Evolutionary conservation across 2,113 vertebrate species (phyloP), one percentile per base, ranked within the genome.

Genomic region (Urocolius indicus): DNA sequence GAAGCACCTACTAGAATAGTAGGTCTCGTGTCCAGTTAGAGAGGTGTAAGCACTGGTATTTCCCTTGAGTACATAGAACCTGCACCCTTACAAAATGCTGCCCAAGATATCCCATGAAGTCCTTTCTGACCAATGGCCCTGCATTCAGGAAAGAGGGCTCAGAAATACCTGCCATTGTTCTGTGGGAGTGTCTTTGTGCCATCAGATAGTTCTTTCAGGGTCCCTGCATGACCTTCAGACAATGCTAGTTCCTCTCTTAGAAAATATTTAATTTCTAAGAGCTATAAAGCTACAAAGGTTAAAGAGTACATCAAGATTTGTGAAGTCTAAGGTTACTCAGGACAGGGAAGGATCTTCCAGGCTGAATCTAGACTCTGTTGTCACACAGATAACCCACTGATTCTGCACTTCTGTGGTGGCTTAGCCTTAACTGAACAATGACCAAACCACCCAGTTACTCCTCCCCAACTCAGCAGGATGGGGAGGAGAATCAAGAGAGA

Each of bases 81-180:
- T 63, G 15, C 36, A 45, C 24, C 30, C 22, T 62, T 54, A 61
- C 0, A 0, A 69, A 46, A 22, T 13, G 29, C 7, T 63, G 26
- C 34, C 10, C 29, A 75, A 51, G 20, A 55, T 2, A 3, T 8
- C 26, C 15, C 3, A 1, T 18, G 13, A 79, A 23, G 32, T 41
- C 52, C 46, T 34, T 74, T 20, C 61, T 23, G 5, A 71, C 52
- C 30, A 38, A 55, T 10, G 27, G 9, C 27, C 62, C n/a, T 72
- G 21, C 41, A 66, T 72, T 71, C 34, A 38, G 66, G 41, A 65
- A 41, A 30, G 5, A 78, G 29, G 27, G 14, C 21, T 82, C 38
- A 76, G 38, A 71, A 94, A 59, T 30, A 49, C 15, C 48, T 63
- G 51, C 13, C 55, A 9, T 22, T 55, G 30, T 29, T 71, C 55